Conservation (phyloP, 2,888 invertebrate species). For the Parapristionchus giblindavisi region DNA sequence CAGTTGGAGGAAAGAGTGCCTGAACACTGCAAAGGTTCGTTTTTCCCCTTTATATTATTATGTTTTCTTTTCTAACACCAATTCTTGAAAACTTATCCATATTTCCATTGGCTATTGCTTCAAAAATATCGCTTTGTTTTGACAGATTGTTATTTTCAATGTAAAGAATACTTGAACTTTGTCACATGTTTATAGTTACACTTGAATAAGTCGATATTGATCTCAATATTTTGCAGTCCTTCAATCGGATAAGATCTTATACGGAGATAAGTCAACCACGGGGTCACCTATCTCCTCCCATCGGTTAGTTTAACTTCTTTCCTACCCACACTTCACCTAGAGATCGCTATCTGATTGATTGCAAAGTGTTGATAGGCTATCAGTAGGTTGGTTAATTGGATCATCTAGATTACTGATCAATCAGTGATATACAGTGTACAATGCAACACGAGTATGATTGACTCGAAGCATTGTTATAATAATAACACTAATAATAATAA, state of each 20-base stretch:
- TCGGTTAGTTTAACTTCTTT: constrained; percentile 7
- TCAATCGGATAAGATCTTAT: constrained; percentile 31
- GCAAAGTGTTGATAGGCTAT: neutral
- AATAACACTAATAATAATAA: too few species aligned
- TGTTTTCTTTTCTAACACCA: neutral
- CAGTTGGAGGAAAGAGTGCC: neutral
- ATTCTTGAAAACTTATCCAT: too few species aligned
- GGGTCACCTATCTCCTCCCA: constrained; percentile 35
- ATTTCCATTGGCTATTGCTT: neutral
- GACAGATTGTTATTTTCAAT: too few species aligned
- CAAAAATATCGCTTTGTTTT: too few species aligned
- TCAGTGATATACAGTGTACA: too few species aligned
- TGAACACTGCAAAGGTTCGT: constrained; percentile 16
- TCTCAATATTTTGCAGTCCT: constrained; percentile 36
- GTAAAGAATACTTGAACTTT: too few species aligned
- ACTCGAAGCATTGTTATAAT: too few species aligned
- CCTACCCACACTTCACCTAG: neutral
- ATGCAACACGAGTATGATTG: too few species aligned
- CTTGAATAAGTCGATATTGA: neutral
- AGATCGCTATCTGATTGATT: constrained; percentile 3
- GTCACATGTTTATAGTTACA: too few species aligned
- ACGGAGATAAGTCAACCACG: constrained; percentile 38
- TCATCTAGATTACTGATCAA: too few species aligned
- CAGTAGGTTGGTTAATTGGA: too few species aligned
- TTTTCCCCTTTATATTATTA: neutral